Evolutionary conservation across 2,797 vertebrate species (phyloP), one percentile per base, ranked within the genome.

Genomic region (Furcifer pardalis): DNA sequence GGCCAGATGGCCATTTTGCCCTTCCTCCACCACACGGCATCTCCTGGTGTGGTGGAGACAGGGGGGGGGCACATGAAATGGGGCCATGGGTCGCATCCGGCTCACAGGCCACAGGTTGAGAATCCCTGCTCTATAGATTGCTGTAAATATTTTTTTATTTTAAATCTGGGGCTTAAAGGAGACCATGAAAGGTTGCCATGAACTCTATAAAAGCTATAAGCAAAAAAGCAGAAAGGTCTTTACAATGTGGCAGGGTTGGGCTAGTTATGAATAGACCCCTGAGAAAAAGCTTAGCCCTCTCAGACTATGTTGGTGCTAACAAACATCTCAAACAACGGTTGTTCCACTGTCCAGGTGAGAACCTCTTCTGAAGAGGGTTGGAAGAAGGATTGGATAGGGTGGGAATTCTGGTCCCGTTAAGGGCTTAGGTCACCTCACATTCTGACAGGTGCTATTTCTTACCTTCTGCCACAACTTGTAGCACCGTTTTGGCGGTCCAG

Each of bases 401-500:
- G 77, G 93, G 87, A 93, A 90, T 12, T 86, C 92, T 95, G 91
- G 91, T 94, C 94, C 94, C 93, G 95, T 93, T 93, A 91, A 66
- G 90, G 27, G 92, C 90, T 94, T 93, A 92, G 95, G 95, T 93
- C 95, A 94, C 95, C 95, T 93, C 95, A 95, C 93, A 90, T 91
- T 93, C 94, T 94, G 15, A 21, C 8, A 95, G 96, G 96, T 97
- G 96, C 96, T 97, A 96, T 96, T 94, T 95, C 90, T 94, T 89
- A 94, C 94, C 93, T 96, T 96, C 95, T 96, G 95, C 95, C 95
- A 96, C 95, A 94, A 93, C 94, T 93, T 95, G 95, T 95, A 96
- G 95, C 96, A 95, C 94, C 88, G 1, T 59, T 84, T 84, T 17
- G 93, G 94, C 32, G 40, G 94, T 94, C 94, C 94, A 93, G 95